Base-by-base conservation (phyloP, 1,140 invertebrate species). In the Tetramorium simillimum region DNA sequence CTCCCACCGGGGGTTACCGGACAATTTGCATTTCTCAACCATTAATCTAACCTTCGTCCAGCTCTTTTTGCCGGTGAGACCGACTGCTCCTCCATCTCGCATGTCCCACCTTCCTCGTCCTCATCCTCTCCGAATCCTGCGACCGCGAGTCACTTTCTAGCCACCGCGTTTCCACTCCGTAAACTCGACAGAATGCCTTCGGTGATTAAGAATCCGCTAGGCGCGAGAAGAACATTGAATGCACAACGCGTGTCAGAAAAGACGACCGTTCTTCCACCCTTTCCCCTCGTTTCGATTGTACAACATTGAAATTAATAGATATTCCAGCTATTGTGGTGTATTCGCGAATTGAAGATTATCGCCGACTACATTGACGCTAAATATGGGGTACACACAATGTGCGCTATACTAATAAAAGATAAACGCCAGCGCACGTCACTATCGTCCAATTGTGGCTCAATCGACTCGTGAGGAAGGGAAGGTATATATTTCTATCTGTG, bases 11-110 rank as follows among this genome's bases (percentile, higher is more conserved):
- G 88, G 87, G 90, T 89, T 89, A 88, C 88, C 92, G 90, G 91
- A 93, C 93, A 93, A 94, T 94, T 94, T 94, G 92, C 94, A 94
- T 94, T 94, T 94, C 94, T 94, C 94, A 93, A 89, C 94, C 93
- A 94, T 94, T 94, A 94, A 94, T 94, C 93, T 93, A 93, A 93
- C 92, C 92, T 93, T 90, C 92, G 86, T 90, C 88, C 87, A 58
- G 63, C 89, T 89, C 86, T 82, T 89, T 92, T 92, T 91, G 77
- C 84, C 80, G 53, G 53, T 24, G 81, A 87, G 87, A 86, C 69
- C 78, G 69, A 78, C 67, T 80, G 63, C 72, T 80, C 89, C 85
- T 88, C 70, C 81, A 63, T 84, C 75, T 85, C 77, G 70, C 84
- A 33, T 40, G 72, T 40, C 72, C 46, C 60, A 72, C 46, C 85